Conservation (phyloP, 2,113 vertebrate species). For the Zeus faber region DNA sequence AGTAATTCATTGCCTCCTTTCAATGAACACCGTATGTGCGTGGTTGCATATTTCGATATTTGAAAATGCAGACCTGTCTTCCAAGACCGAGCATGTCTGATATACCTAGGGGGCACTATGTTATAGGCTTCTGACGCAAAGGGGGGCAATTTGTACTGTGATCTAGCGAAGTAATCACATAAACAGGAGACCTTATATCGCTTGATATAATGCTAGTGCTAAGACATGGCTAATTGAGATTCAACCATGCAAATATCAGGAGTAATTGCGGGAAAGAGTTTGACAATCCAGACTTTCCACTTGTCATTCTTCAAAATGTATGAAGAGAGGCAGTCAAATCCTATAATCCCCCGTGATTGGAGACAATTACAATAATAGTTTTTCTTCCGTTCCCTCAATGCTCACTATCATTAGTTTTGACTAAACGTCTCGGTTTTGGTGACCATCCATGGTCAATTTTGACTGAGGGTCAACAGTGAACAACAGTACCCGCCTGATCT, state of each 20-base stretch:
- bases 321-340: slow-evolving; percentile 42
- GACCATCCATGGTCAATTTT: slow-evolving; percentile 48
- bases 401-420: slow-evolving; percentile 57
- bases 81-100: slow-evolving; percentile 10
- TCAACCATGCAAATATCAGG: slow-evolving; percentile 6
- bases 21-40: slow-evolving; percentile 22
- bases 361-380: slow-evolving; percentile 48
- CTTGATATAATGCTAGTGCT: slow-evolving; percentile 4
- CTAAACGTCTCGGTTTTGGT: slow-evolving; percentile 56
- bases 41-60: no score
- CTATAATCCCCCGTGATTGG: slow-evolving; percentile 58
- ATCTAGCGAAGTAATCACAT: slow-evolving; percentile 3
- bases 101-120: slow-evolving; percentile 9
- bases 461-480: slow-evolving; percentile 28
- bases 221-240: not conserved
- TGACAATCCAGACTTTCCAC: slow-evolving; percentile 24
- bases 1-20: slow-evolving; percentile 46
- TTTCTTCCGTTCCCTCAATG: slow-evolving; percentile 25
- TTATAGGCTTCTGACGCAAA: not conserved
- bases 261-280: slow-evolving; percentile 9
- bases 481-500: slow-evolving; percentile 30
- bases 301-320: slow-evolving; percentile 34
- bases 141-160: not conserved
- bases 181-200: not conserved
- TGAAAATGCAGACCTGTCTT: slow-evolving; percentile 35